These are phyloP conservation scores for Clamator glandarius DNA, from an alignment of 2,797 vertebrate genomes.

Conservation along the genomic window DNA sequence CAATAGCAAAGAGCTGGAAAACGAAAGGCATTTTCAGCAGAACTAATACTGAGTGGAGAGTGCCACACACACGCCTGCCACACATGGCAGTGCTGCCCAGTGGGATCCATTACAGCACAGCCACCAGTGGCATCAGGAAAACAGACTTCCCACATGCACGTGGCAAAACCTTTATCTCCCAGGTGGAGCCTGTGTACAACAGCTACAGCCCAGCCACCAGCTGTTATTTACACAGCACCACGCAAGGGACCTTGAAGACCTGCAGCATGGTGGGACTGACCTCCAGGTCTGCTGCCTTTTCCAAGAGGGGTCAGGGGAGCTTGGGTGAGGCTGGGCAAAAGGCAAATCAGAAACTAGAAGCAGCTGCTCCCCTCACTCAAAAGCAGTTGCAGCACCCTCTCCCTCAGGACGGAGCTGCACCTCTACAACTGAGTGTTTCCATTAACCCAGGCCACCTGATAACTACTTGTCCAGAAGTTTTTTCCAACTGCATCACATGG, in stretches of 20 bases:
- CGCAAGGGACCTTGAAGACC: neutral
- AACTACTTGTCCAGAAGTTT: slow-evolving; percentile 12
- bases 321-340: neutral
- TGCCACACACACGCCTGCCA: neutral
- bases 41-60: neutral
- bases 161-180: neutral
- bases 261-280: accelerated
- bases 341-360: neutral
- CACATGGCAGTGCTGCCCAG: neutral
- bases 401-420: neutral
- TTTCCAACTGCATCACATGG: slow-evolving; percentile 45
- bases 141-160: accelerated
- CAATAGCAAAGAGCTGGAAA: neutral
- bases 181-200: neutral
- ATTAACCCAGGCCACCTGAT: neutral
- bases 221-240: neutral
- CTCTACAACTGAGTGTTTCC: neutral
- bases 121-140: neutral
- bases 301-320: neutral
- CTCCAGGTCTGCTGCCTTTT: neutral
- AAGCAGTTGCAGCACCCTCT: neutral
- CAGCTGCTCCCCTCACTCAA: neutral
- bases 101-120: neutral
- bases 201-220: neutral
- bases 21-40: neutral